These are phyloP conservation scores for Lethrus apterus DNA, from an alignment of 1,140 invertebrate species.

Conservation along the genomic window DNA sequence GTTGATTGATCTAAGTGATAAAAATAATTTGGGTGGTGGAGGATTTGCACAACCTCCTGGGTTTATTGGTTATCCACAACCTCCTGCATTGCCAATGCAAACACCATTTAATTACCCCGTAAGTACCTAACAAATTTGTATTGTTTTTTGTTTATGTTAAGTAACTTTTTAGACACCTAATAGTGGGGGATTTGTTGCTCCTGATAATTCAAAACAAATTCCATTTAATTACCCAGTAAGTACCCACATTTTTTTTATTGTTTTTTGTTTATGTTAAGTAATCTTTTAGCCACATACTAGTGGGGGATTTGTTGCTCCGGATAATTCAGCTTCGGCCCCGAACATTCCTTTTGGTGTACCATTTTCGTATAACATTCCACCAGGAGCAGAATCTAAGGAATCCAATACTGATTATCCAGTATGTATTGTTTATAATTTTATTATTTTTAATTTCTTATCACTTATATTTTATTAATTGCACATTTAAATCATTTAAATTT, in stretches of 20 bases:
- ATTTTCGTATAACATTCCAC: conserved; percentile 68
- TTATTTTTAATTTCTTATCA: background rate
- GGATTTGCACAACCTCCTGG: conserved; percentile 59
- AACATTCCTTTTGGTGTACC: conserved; percentile 43
- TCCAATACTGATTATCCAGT: conserved; percentile 50
- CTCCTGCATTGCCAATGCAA: conserved; percentile 51
- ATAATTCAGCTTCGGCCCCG: conserved; percentile 1
- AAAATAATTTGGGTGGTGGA: conserved; percentile 52
- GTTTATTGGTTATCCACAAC: conserved; percentile 69
- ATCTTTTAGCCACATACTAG: conserved; percentile 10
- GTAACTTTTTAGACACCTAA: background rate
- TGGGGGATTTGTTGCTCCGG: conserved; percentile 12
- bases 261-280: background rate
- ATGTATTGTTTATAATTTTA: conserved; percentile 20
- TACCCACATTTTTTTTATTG: conserved; percentile 4
- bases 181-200: conserved; percentile 42
- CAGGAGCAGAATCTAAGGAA: conserved; percentile 49
- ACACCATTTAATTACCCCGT: conserved; percentile 53
- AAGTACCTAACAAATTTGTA: conserved; percentile 29
- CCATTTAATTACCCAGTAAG: conserved; percentile 55
- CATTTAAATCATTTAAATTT: background rate
- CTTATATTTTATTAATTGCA: too few species aligned
- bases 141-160: background rate
- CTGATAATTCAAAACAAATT: conserved; percentile 46
- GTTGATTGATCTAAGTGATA: conserved; percentile 68